Conservation (phyloP, 2,888 invertebrate species). For the Tenthredo distinguenda region DNA sequence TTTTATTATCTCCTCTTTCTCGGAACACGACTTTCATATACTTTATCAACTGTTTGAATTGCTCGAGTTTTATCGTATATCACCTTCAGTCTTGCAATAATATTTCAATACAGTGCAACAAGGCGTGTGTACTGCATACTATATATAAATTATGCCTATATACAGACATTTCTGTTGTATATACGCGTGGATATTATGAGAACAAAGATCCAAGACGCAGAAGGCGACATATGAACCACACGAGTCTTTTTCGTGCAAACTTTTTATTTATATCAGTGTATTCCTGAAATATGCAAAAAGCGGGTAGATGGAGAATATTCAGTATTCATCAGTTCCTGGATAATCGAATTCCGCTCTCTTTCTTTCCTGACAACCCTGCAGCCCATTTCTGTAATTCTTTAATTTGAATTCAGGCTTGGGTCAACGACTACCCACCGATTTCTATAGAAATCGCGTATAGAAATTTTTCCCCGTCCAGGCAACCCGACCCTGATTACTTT, state of each 20-base stretch:
- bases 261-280: not conserved
- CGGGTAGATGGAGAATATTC: not conserved
- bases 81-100: not conserved
- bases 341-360: not conserved
- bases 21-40: not conserved
- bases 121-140: not conserved
- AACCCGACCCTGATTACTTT: slow-evolving; percentile 5
- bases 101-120: not conserved
- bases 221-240: not conserved
- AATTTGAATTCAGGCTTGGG: not conserved
- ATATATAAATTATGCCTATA: not conserved
- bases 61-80: not conserved
- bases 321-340: not conserved
- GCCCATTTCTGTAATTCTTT: not conserved
- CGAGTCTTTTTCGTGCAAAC: not conserved
- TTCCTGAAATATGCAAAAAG: not conserved
- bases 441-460: not conserved
- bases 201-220: slow-evolving; percentile 8
- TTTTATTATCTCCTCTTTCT: not conserved
- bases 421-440: not conserved
- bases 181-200: not conserved
- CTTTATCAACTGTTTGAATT: not conserved
- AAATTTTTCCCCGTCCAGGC: not conserved
- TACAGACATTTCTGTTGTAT: not conserved
- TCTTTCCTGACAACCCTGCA: not conserved